Base-by-base conservation (phyloP, 2,797 vertebrate genomes). In the Epinephelus malabaricus region DNA sequence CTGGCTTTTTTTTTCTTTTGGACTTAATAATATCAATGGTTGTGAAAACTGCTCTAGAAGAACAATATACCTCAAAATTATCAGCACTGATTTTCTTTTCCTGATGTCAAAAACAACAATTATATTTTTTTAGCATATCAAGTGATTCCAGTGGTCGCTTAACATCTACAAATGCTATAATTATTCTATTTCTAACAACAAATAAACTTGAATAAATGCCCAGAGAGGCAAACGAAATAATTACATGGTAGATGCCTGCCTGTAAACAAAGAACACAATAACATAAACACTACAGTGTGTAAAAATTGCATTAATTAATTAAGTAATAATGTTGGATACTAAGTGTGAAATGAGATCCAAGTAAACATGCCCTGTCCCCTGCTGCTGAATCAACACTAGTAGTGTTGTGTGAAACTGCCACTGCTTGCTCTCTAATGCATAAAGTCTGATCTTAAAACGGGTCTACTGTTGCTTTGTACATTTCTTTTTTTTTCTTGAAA, bases 311-410 rank as follows among this genome's bases (percentile, higher is more conserved):
- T 76, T 19, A 51, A 61, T 78, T 67, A 72, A 75, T 60, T 65
- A 72, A 49, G 15, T 50, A 47, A 74, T 63, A 53, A 27, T 56
- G 47, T 45, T 76, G 59, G 30, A 58, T 78, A 75, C 76, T 61
- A 45, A 70, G 45, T 72, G 19, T 83, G 55, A 77, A 85, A 78
- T 65, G 40, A 38, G 69, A 73, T 67, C 56, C 23, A 83, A 34
- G 49, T 65, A 65, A 77, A 82, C 30, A 76, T 60, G 61, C 19
- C 34, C 23, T 51, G 40, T 19, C 27, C 10, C 49, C 70, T 64
- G 63, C 64, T 62, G 60, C 68, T 66, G 38, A 76, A 21, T 71
- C 25, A 66, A 21, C 58, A 53, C 56, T 2, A 3, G 34, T 17
- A 19, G 50, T 63, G 45, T 17, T 69, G 30, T 62, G 65, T 43